These are phyloP conservation scores for Perithous albicinctus DNA, from an alignment of 2,888 invertebrate species.

Conservation along the genomic window DNA sequence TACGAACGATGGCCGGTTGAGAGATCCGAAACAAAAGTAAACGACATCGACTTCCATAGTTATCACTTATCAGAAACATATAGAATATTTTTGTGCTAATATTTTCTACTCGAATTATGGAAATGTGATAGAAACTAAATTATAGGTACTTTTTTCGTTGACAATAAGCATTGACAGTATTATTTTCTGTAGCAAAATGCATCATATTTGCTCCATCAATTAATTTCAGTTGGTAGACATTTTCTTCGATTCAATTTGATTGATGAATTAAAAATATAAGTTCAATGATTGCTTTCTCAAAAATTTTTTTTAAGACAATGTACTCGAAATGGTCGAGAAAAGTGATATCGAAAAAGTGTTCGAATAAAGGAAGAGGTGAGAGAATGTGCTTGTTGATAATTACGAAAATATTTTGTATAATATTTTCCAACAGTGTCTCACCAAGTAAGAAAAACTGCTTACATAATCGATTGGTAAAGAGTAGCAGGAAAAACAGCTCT, in stretches of 20 bases:
- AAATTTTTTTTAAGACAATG: too few species aligned
- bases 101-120: background rate
- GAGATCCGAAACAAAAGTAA: background rate
- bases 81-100: background rate
- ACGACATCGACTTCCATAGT: background rate
- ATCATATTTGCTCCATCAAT: background rate
- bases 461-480: constrained; percentile 61
- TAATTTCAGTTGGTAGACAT: background rate
- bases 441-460: constrained; percentile 69
- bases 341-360: constrained; percentile 71
- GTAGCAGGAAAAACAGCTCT: constrained; percentile 30
- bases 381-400: background rate
- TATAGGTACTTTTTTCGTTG: background rate
- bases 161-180: background rate
- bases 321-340: constrained; percentile 54
- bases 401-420: constrained; percentile 5
- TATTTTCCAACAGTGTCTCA: constrained; percentile 66
- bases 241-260: too few species aligned
- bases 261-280: too few species aligned
- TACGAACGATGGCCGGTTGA: constrained; percentile 65
- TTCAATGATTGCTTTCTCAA: too few species aligned
- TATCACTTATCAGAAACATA: background rate
- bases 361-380: constrained; percentile 74
- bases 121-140: constrained; percentile 22
- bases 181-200: constrained; percentile 8